These are phyloP conservation scores for Zaprionus africanus DNA, from an alignment of 1,140 invertebrate species.

Conservation along the genomic window DNA sequence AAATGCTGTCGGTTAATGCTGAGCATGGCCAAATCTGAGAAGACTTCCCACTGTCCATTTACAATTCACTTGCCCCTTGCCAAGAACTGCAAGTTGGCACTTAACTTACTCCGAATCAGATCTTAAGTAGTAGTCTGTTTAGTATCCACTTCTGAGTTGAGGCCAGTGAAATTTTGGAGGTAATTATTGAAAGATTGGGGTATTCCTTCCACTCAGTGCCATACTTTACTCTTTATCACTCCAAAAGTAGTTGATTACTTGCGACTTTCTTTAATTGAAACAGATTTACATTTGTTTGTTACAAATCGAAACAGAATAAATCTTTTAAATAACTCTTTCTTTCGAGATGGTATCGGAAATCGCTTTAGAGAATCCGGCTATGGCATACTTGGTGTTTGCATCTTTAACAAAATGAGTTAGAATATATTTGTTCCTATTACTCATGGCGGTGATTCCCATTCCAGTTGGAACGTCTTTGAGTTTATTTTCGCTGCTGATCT, in stretches of 20 bases:
- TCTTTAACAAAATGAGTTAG: not conserved
- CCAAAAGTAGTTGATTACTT: not conserved
- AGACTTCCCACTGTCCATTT: conserved; percentile 9
- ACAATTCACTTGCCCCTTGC: conserved; percentile 18
- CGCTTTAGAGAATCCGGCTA: not conserved
- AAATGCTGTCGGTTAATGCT: conserved; percentile 22
- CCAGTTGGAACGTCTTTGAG: not conserved
- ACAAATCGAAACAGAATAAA: not conserved
- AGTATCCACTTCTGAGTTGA: too few species aligned
- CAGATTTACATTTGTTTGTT: not conserved
- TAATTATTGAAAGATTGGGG: too few species aligned
- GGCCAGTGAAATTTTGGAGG: too few species aligned
- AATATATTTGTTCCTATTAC: not conserved
- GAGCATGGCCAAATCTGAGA: conserved; percentile 5
- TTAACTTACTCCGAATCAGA: conserved; percentile 14
- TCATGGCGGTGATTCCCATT: not conserved
- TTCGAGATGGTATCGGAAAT: not conserved
- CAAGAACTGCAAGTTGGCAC: conserved; percentile 37
- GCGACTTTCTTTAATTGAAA: not conserved
- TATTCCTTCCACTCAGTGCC: too few species aligned
- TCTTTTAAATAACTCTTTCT: not conserved
- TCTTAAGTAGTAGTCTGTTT: too few species aligned
- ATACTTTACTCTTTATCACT: too few species aligned
- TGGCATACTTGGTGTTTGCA: not conserved
- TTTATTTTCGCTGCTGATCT: not conserved